Base-by-base conservation (phyloP, 1,140 invertebrate species). In the Heliconius hermathena region DNA sequence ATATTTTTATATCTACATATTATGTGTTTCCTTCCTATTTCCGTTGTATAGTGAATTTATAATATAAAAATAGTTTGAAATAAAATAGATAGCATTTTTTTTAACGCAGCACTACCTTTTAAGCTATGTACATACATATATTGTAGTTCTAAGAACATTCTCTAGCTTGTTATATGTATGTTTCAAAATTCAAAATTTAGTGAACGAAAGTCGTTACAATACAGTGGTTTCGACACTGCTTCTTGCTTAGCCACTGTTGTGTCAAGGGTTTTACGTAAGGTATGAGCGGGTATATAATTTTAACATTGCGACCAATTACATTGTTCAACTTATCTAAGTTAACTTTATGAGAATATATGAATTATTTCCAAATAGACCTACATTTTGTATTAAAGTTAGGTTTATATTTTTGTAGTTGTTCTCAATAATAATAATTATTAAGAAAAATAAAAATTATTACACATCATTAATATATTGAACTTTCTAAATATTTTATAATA, bases 181-280 rank as follows among this genome's bases (percentile, higher is more conserved):
- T 66, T 66, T 66, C 60, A 66, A 66, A 66, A 66, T 29, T 13
- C 26, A 29, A 66, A 66, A 66, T 29, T 18, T 66, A 66, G 26
- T 66, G 11, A 66, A 66, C 26, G 26, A 77, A 77, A 81, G 73
- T 60, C 83, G 78, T 82, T 83, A 85, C 83, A 85, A 85, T 86
- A 82, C 82, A 77, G 83, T 80, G 81, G 82, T 92, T 90, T 88
- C 90, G 84, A 88, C 85, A 92, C 77, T 71, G 76, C 81, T 83
- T 85, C 87, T 85, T 82, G 79, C 81, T 74, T 81, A 82, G 85
- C 78, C 77, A 81, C 78, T 84, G 87, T 93, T 93, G 88, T 92
- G 88, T 91, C 90, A 91, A 88, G 83, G 85, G 83, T 79, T 91
- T 93, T 94, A 90, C 90, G 91, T 92, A 93, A 93, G 85, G 76